Evolutionary conservation across 1,140 invertebrate genomes (phyloP).

Genomic region (Meloidogyne floridensis): DNA sequence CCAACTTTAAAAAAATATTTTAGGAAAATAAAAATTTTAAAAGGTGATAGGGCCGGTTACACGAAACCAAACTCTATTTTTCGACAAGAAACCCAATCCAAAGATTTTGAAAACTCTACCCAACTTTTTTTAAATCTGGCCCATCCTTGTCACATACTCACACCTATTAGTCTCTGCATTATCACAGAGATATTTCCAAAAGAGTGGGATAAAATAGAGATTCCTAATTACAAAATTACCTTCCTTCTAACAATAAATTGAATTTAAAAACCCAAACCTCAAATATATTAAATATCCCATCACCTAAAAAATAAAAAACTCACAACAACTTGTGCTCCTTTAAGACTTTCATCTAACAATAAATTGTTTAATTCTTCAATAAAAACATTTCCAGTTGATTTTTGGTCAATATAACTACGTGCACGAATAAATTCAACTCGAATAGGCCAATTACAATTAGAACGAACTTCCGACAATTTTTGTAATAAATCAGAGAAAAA

Average conservation of each 20-base stretch:
- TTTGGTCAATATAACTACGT: slow-evolving; percentile 72
- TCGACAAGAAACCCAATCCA: too few relatives aligned
- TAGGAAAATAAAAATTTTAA: neutral
- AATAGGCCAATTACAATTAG: slow-evolving; percentile 35
- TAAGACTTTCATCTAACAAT: slow-evolving; percentile 61
- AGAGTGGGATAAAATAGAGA: too few relatives aligned
- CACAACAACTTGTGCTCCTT: slow-evolving; percentile 65
- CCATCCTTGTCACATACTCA: too few relatives aligned
- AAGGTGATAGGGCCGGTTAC: too few relatives aligned
- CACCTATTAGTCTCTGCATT: too few relatives aligned
- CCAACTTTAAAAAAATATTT: slow-evolving; percentile 68
- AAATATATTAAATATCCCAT: neutral
- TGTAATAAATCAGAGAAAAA: slow-evolving; percentile 73
- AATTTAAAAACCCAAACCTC: slow-evolving; percentile 22
- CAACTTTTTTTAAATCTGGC: too few relatives aligned
- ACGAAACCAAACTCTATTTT: too few relatives aligned
- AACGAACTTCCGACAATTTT: slow-evolving; percentile 69
- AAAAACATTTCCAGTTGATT: slow-evolving; percentile 68
- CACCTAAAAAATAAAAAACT: slow-evolving; percentile 16
- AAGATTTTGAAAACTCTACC: too few relatives aligned
- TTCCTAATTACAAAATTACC: too few relatives aligned
- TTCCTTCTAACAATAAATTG: too few relatives aligned
- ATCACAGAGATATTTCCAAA: too few relatives aligned
- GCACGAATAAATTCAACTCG: slow-evolving; percentile 72
- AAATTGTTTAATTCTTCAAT: slow-evolving; percentile 70